phyloP scores from a whole-genome alignment of 2,888 invertebrate genomes.

The Arge pagana region DNA sequence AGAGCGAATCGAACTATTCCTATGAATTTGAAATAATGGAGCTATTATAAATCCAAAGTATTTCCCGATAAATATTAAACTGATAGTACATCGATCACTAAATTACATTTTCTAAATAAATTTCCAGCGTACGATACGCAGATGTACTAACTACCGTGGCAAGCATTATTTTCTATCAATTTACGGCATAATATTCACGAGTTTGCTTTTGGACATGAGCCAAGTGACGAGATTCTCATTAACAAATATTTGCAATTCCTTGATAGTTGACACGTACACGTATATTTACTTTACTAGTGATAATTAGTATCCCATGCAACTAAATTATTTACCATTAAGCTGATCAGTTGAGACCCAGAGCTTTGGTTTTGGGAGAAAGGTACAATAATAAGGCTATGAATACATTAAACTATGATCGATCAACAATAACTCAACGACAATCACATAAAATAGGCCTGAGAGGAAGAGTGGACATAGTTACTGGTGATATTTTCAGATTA shows the following conservation, averaged over 20 bases:
- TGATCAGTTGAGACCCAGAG: slow-evolving; percentile 4
- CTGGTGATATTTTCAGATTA: too few species aligned
- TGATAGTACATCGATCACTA: too few species aligned
- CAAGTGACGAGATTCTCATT: background rate
- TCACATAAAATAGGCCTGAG: background rate
- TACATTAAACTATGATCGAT: slow-evolving; percentile 1
- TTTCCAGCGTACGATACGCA: too few species aligned
- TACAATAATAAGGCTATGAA: slow-evolving; percentile 7
- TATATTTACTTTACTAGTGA: background rate
- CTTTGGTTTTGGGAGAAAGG: slow-evolving; percentile 14
- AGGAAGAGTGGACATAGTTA: too few species aligned
- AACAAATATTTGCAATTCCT: background rate
- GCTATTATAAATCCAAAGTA: too few species aligned
- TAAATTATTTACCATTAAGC: slow-evolving; percentile 15
- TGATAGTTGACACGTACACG: background rate
- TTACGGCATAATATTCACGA: too few species aligned
- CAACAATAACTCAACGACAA: background rate
- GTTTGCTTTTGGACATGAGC: background rate
- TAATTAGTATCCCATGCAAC: slow-evolving; percentile 15
- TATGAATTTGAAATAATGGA: too few species aligned
- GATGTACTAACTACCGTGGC: too few species aligned
- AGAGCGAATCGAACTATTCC: slow-evolving; percentile 46
- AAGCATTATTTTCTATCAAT: too few species aligned
- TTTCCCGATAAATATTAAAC: too few species aligned
- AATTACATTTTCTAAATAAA: too few species aligned